These are phyloP conservation scores for Myotis pilosus DNA, from an alignment of 2,797 vertebrate species.

Conservation along the genomic window DNA sequence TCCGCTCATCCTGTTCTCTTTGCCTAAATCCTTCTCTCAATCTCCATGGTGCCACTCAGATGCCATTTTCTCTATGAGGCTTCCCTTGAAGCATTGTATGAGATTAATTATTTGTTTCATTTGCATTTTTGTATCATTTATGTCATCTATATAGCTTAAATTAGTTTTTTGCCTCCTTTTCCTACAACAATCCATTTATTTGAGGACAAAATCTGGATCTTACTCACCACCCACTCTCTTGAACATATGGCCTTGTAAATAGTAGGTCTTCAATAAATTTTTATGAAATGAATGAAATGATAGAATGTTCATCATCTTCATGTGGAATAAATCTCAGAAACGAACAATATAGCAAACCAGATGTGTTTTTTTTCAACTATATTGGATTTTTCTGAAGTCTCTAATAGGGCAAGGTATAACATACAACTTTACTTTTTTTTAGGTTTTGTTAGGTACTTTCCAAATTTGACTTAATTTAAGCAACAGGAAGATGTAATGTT, in stretches of 20 bases:
- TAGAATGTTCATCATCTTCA: not conserved
- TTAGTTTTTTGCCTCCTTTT: not conserved
- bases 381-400: conserved; percentile 7
- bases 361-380: not conserved
- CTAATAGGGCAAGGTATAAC: not conserved
- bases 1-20: not conserved
- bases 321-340: not conserved
- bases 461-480: not conserved
- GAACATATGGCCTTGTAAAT: not conserved
- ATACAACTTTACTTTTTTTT: not conserved
- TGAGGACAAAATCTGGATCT: not conserved
- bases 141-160: not conserved
- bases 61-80: not conserved
- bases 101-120: not conserved
- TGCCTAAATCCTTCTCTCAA: not conserved
- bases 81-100: not conserved
- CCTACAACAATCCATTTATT: not conserved
- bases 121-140: not conserved
- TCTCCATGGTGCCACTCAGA: not conserved
- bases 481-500: not conserved
- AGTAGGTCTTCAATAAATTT: not conserved
- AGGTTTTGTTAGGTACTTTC: not conserved
- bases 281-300: not conserved
- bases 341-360: not conserved
- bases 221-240: not conserved